These are phyloP conservation scores for Colletes collaris DNA, from an alignment of 2,888 invertebrate genomes.

Conservation along the genomic window DNA sequence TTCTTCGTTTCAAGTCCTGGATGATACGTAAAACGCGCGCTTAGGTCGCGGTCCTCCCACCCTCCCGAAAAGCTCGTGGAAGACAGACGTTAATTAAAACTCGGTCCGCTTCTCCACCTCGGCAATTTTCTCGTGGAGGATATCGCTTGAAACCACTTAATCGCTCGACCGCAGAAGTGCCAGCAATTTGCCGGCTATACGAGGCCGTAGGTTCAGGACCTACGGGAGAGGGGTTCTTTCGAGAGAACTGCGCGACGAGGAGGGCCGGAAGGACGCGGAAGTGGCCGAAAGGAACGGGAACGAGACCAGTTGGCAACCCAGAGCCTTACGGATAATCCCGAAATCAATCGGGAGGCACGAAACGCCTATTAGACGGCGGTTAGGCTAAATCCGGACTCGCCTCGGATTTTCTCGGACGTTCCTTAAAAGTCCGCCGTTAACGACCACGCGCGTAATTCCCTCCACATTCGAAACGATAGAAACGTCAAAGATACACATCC, in stretches of 20 bases:
- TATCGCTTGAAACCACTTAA: constrained; percentile 79
- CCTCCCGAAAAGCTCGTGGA: constrained; percentile 39
- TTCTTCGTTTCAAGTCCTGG: too few species aligned
- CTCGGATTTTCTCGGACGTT: constrained; percentile 11
- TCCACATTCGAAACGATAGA: too few species aligned
- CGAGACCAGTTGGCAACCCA: constrained; percentile 79
- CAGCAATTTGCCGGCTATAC: constrained; percentile 78
- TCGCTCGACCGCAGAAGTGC: constrained; percentile 80
- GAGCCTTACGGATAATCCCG: constrained; percentile 71
- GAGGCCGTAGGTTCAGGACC: constrained; percentile 61
- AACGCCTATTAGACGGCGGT: constrained; percentile 61
- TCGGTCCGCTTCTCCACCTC: constrained; percentile 50
- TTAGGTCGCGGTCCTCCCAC: constrained; percentile 5
- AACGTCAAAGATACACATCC: too few species aligned
- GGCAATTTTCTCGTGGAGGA: constrained; percentile 71
- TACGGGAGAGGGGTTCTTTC: constrained; percentile 37
- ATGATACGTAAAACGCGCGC: background rate
- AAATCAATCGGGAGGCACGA: constrained; percentile 73
- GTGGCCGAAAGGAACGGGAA: constrained; percentile 67
- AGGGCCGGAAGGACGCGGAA: constrained; percentile 40
- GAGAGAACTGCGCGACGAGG: constrained; percentile 47
- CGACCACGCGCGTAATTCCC: background rate
- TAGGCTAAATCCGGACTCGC: constrained; percentile 43
- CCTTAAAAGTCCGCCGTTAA: background rate
- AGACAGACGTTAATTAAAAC: constrained; percentile 70